Evolutionary conservation across 2,113 vertebrate species (phyloP), one percentile per base, ranked within the genome.

Genomic region (Ammodramus savannarum): DNA sequence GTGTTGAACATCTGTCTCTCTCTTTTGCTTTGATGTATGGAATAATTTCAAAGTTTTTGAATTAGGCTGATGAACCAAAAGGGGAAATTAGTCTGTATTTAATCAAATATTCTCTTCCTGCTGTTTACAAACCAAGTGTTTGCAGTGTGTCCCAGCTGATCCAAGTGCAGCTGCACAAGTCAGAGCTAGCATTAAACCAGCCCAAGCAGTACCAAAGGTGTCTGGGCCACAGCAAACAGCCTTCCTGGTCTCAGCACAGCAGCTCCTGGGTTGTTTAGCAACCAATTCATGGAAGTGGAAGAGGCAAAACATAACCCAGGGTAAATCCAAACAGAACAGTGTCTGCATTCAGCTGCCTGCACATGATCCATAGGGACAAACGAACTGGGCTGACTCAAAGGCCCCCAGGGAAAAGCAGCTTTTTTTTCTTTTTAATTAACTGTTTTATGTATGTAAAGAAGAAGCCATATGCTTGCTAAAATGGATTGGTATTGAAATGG

Each of bases 401-500:
- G 68, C 73, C 77, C 65, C 44, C 0, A n/a, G 0, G 51, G 65
- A 67, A 89, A 85, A 69, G 58, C n/a, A 63, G 58, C 31, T 51
- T 63, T 71, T 95, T 62, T 43, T 66, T 5, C 16, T 76, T 90
- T 87, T 69, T 81, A 89, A 84, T 93, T 85, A 71, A 61, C 51
- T 55, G 22, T 3, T 92, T 95, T 85, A 83, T 77, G 54, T 69
- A 85, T 67, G 48, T 87, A 72, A 87, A 92, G 94, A 88, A 38
- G n/a, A 65, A 93, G 80, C 71, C 34, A 55, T 78, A 18, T 13
- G 81, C 77, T 88, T 94, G 72, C 69, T 84, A 76, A 88, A 95
- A 94, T 43, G 21, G 34, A 94, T 66, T 48, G 71, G 52, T 57
- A 95, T 21, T 94, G 93, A 89, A 93, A 92, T 38, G 48, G 32